Percentiles rank a stretch among this genome's conserved stretches.
phyloP scores from a whole-genome alignment of 2,888 invertebrate species.

The Nomada fabriciana region DNA sequence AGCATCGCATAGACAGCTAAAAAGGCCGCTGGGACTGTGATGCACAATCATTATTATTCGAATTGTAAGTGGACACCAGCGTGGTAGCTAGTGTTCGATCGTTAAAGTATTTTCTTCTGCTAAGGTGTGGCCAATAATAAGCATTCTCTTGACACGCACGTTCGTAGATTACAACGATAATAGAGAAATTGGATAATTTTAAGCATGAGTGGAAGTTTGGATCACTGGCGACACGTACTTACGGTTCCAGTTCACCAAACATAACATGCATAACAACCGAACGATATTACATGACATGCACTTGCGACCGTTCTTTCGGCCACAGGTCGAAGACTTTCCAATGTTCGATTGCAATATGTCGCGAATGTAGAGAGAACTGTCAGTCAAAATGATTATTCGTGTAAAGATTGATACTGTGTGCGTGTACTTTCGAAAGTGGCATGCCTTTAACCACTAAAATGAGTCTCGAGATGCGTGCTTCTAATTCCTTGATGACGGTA shows the following conservation, averaged over 20 bases:
- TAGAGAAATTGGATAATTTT: slow-evolving; percentile 60
- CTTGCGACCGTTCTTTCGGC: slow-evolving; percentile 19
- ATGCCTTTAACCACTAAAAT: slow-evolving; percentile 8
- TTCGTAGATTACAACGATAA: slow-evolving; percentile 28
- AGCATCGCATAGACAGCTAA: background rate
- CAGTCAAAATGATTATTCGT: slow-evolving; percentile 9
- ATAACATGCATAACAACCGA: slow-evolving; percentile 33
- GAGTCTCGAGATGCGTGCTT: slow-evolving; percentile 10
- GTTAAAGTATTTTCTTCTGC: slow-evolving; percentile 52
- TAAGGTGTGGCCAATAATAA: slow-evolving; percentile 56
- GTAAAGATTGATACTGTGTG: background rate
- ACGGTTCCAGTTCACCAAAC: slow-evolving; percentile 51
- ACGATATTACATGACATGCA: slow-evolving; percentile 32
- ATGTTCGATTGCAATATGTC: slow-evolving; percentile 19
- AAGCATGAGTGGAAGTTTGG: slow-evolving; percentile 50
- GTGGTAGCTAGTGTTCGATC: slow-evolving; percentile 9
- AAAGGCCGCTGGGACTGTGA: slow-evolving; percentile 16
- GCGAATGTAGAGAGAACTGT: slow-evolving; percentile 19
- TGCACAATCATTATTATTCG: slow-evolving; percentile 33
- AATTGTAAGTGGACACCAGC: slow-evolving; percentile 9
- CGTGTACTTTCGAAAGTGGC: slow-evolving; percentile 22
- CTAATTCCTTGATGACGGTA: slow-evolving; percentile 8
- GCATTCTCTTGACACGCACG: slow-evolving; percentile 30
- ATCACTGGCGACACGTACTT: slow-evolving; percentile 44
- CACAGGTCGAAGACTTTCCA: slow-evolving; percentile 28